Conservation (phyloP, 2,888 invertebrate genomes). For the Eupelmus urozonus region DNA sequence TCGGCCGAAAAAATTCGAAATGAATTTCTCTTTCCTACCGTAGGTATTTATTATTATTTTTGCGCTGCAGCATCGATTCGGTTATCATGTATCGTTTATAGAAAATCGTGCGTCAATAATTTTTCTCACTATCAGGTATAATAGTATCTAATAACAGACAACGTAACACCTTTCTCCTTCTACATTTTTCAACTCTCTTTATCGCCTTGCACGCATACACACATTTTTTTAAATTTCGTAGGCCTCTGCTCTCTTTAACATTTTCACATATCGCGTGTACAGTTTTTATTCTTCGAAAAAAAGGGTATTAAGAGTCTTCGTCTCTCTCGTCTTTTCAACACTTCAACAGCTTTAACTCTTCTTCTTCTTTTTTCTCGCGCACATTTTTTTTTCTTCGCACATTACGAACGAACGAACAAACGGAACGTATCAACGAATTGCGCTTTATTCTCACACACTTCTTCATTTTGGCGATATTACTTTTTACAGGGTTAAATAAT, state of each 20-base stretch:
- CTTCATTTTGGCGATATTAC: constrained; percentile 52
- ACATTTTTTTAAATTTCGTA: constrained; percentile 42
- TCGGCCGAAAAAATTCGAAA: constrained; percentile 28
- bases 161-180: constrained; percentile 43
- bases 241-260: constrained; percentile 52
- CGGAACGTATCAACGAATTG: constrained; percentile 27
- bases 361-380: constrained; percentile 24
- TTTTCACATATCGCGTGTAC: constrained; percentile 7
- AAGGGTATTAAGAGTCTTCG: constrained; percentile 43
- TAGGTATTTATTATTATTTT: constrained; percentile 24
- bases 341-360: neutral
- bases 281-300: constrained; percentile 34
- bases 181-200: constrained; percentile 10
- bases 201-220: constrained; percentile 23
- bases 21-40: constrained; percentile 19
- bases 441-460: constrained; percentile 28
- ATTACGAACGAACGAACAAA: too few species aligned
- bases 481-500: constrained; percentile 54
- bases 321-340: constrained; percentile 48
- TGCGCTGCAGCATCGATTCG: constrained; percentile 36
- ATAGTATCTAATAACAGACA: constrained; percentile 57
- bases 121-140: constrained; percentile 47
- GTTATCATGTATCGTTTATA: constrained; percentile 51
- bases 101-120: constrained; percentile 59
- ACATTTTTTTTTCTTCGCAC: constrained; percentile 20